phyloP scores from a whole-genome alignment of 2,113 vertebrate genomes.

The Notothenia coriiceps region DNA sequence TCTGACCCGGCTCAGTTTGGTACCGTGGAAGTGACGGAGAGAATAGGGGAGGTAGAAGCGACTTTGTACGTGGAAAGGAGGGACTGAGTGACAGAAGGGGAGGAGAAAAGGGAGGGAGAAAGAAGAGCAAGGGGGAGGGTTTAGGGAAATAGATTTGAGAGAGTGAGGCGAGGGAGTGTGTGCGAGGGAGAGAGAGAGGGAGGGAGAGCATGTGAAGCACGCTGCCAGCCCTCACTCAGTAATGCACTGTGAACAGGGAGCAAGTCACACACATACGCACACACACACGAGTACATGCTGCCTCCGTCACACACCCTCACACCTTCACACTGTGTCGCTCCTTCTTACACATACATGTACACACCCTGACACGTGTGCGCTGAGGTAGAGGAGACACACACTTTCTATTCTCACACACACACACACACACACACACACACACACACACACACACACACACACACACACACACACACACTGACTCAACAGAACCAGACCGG shows the following conservation, averaged over 20 bases:
- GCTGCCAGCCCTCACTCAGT: slow-evolving; percentile 70
- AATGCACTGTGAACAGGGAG: slow-evolving; percentile 76
- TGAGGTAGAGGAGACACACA: slow-evolving; percentile 41
- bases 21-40: slow-evolving; percentile 2
- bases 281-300: slow-evolving; percentile 41
- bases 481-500: slow-evolving; percentile 48
- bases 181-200: slow-evolving; percentile 2
- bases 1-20: not conserved
- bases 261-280: slow-evolving; percentile 47
- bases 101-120: slow-evolving; percentile 57
- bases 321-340: slow-evolving; percentile 46
- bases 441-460: too few species aligned
- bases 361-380: slow-evolving; percentile 47
- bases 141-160: slow-evolving; percentile 64
- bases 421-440: not conserved
- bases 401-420: slow-evolving; percentile 7
- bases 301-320: slow-evolving; percentile 55
- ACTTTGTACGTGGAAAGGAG: slow-evolving; percentile 27
- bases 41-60: slow-evolving; percentile 1
- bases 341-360: slow-evolving; percentile 21
- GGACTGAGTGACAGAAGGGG: slow-evolving; percentile 55
- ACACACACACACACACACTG: slow-evolving; percentile 23
- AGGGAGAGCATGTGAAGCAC: slow-evolving; percentile 70
- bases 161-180: slow-evolving; percentile 22
- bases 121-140: slow-evolving; percentile 64